These are phyloP conservation scores for Oligia latruncula DNA, from an alignment of 2,888 invertebrate genomes.

Conservation along the genomic window DNA sequence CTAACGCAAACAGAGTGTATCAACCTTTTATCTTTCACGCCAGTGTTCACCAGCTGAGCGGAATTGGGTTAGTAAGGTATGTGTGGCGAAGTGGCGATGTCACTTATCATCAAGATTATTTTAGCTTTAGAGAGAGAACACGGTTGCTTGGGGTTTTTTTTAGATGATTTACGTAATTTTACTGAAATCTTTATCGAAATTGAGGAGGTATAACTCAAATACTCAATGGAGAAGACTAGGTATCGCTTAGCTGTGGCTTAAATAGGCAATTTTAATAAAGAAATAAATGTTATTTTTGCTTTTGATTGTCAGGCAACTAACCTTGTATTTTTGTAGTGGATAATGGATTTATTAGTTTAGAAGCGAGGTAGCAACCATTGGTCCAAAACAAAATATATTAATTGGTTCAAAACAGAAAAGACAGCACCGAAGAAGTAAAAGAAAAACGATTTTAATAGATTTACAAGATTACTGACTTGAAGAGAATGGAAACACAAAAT, in stretches of 20 bases:
- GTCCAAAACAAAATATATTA: neutral
- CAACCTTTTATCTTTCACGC: constrained; percentile 55
- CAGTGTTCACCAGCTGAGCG: constrained; percentile 50
- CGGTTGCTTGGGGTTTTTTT: neutral
- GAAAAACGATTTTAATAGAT: neutral
- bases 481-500: constrained; percentile 4
- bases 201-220: neutral
- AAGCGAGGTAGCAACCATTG: constrained; percentile 4
- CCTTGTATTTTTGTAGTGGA: constrained; percentile 17
- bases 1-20: constrained; percentile 62
- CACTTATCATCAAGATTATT: constrained; percentile 48
- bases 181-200: neutral
- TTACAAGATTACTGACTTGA: constrained; percentile 2
- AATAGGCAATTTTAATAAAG: neutral
- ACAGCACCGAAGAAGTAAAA: neutral
- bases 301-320: constrained; percentile 12
- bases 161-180: neutral
- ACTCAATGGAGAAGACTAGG: neutral
- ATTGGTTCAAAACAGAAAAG: neutral
- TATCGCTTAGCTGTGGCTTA: neutral
- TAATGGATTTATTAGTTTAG: neutral
- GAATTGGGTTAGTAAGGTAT: constrained; percentile 55
- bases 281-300: constrained; percentile 1
- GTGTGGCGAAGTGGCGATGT: constrained; percentile 23
- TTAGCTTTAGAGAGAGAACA: neutral